Base-by-base conservation (phyloP, 35 echinoderm and acorn worm species). In the Hemicentrotus pulcherrimus region DNA sequence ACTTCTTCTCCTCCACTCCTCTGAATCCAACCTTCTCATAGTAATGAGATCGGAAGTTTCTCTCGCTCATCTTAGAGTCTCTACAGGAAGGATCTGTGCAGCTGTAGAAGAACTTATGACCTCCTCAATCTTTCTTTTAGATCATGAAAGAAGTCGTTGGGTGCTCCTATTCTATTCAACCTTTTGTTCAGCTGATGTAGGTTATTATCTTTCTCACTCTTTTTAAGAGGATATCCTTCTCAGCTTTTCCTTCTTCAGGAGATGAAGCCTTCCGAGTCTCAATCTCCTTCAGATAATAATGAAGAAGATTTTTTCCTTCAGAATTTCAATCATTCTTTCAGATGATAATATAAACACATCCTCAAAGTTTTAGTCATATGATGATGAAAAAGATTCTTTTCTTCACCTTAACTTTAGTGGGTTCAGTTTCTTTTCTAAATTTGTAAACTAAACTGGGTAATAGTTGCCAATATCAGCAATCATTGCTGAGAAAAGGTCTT, bases 1-100 rank as follows among this genome's bases (percentile, higher is more conserved):
- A 99, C 65, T 99, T 99, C 94, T 97, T 99, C 89, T 96, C 98
- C 70, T 99, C 98, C 32, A 97, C 98, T 28, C 98, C 98, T 61
- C 96, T 86, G 55, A 99, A 99, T 31, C 98, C 98, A 93, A 99
- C 96, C 92, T 99, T 99, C 93, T 99, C 98, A 65, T 99, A 99
- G 47, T 97, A 99, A 85, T 99, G 96, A 86, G 96, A 96, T 28
- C 96, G 91, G 48, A 99, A 99, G 50, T 99, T 99, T 47, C 98
- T 97, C 2, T 99, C 98, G 9, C 85, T 96, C 96, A 97, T 97
- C 55, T 52, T 96, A 6, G 18, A 78, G 6, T 4, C 65, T 78
- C 6, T 78, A 5, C 65, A 0, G 19, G 22, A 78, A 0, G 19
- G 22, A 78, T 28, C 24, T n/a, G 1, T 24, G n/a, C 65, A 22